Base-by-base conservation (phyloP, 2,888 invertebrate species). In the Petrophora chlorosata region DNA sequence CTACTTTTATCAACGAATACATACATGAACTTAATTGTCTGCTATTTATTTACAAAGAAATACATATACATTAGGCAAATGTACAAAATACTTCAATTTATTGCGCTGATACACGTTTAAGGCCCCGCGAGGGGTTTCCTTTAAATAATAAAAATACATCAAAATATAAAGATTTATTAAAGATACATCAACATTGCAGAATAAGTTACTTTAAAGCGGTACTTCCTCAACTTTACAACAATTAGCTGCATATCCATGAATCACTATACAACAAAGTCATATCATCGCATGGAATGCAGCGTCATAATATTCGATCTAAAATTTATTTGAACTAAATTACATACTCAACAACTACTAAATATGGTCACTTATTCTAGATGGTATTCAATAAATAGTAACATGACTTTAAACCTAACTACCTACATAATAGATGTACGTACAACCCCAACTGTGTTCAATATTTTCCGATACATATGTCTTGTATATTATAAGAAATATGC, bases 11-110 rank as follows among this genome's bases (percentile, higher is more conserved):
- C 43, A 54, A 40, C 45, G 56, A 53, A 59, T 66, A 64, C 56
- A 64, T 59, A 63, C 61, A 39, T 44, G 38, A 49, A 65, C 59
- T 67, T 39, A 50, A 28, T 64, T 49, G 61, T 65, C 57, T 62
- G 60, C 68, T 84, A 85, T 83, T 68, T 84, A 85, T 83, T 75
- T 84, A 85, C 82, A 85, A 80, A 81, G 68, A 66, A 83, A 82
- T 69, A 78, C 72, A 70, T 61, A 61, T 49, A 61, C 44, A 58
- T 64, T 74, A 73, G 63, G 54, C 56, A 63, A 57, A 69, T 68
- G 70, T 81, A 81, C 71, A 71, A 67, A 72, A 74, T 76, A 81
- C 70, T 71, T 68, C 50, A 61, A 71, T 42, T 80, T 83, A 82
- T 82, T 83, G 82, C 80, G 67, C 53, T 63, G 68, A 76, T 80